These are phyloP conservation scores for Heteromurus nitidus DNA, from an alignment of 2,888 invertebrate genomes.

Conservation along the genomic window DNA sequence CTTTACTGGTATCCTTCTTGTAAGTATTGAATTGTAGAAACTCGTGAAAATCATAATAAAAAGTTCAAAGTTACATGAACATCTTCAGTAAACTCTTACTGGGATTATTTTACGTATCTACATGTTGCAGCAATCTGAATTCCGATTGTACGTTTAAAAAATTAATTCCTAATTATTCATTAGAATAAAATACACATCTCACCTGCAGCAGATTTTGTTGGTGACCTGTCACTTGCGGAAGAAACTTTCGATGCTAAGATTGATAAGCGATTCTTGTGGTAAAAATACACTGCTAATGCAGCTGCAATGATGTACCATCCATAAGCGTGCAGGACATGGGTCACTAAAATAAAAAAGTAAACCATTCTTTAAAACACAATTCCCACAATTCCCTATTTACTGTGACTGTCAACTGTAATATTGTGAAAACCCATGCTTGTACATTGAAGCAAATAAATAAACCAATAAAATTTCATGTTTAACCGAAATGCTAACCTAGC, in stretches of 20 bases:
- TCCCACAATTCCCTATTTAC: background rate
- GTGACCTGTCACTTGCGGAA: background rate
- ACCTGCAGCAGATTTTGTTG: conserved; percentile 36
- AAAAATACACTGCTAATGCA: conserved; percentile 31
- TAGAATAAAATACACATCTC: background rate
- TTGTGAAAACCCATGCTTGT: background rate
- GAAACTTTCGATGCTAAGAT: background rate
- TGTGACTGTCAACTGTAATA: background rate
- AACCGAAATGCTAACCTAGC: background rate
- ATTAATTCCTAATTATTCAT: too few species aligned
- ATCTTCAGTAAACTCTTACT: too few species aligned
- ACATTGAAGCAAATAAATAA: too few species aligned
- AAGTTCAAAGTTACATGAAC: too few species aligned
- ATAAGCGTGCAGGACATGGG: conserved; percentile 30
- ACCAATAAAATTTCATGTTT: background rate
- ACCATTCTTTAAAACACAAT: background rate
- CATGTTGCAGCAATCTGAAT: too few species aligned
- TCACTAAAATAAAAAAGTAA: conserved; percentile 43
- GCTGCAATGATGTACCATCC: conserved; percentile 64
- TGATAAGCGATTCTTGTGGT: conserved; percentile 41
- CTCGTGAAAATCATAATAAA: too few species aligned
- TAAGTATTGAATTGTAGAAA: too few species aligned
- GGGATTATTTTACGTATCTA: too few species aligned
- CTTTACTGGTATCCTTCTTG: too few species aligned
- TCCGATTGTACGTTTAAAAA: too few species aligned